Evolutionary conservation across 2,113 vertebrate species (phyloP).

Genomic region (human (Homo sapiens)): GRCh38 chr7:32816501-32817000

Average conservation of each 20-base stretch:
- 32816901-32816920: not conserved
- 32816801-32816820: not conserved
- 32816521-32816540: not conserved
- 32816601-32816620: not conserved
- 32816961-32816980: not conserved
- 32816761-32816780: not conserved
- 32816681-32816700: not conserved
- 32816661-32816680: not conserved
- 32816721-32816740: not conserved
- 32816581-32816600: not conserved
- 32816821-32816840: not conserved
- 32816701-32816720: too few species aligned
- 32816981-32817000: not conserved
- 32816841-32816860: not conserved
- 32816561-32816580: not conserved
- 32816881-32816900: not conserved
- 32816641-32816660: not conserved
- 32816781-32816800: not conserved
- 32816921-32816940: not conserved
- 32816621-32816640: not conserved
- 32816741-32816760: not conserved
- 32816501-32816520: not conserved
- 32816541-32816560: conserved; percentile 11
- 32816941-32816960: not conserved
- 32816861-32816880: not conserved